Percentiles rank a stretch among this genome's conserved stretches.
Evolutionary conservation across 1,140 invertebrate genomes (phyloP).

Genomic region (Ips typographus): DNA sequence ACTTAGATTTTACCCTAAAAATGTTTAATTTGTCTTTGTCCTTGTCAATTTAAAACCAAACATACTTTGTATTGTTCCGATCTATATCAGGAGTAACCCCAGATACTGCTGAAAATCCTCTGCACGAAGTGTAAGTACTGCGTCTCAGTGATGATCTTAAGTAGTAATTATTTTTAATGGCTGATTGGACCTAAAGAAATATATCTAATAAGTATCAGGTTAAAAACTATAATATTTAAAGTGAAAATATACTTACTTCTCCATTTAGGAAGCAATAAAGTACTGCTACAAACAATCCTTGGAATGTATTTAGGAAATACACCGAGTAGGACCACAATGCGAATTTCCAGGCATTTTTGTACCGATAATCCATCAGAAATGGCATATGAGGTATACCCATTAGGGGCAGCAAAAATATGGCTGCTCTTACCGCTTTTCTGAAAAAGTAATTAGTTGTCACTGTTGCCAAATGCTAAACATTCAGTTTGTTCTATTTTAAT

Average conservation of each 20-base stretch:
- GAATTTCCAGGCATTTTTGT: conserved; percentile 68
- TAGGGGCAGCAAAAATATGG: conserved; percentile 77
- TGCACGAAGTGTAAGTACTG: conserved; percentile 40
- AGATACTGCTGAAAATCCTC: conserved; percentile 38
- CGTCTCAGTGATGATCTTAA: conserved; percentile 43
- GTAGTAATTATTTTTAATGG: conserved; percentile 46
- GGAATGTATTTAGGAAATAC: conserved; percentile 80
- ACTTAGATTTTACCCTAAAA: conserved; percentile 23
- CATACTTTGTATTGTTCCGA: too few relatives aligned
- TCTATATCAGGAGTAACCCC: too few relatives aligned
- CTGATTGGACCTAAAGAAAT: conserved; percentile 44
- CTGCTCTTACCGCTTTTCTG: conserved; percentile 79
- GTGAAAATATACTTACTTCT: conserved; percentile 63
- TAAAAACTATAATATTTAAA: not conserved
- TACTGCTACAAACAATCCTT: conserved; percentile 82
- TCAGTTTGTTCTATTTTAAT: too few relatives aligned
- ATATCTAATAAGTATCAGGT: not conserved
- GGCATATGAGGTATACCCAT: conserved; percentile 79
- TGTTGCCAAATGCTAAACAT: not conserved
- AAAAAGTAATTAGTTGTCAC: not conserved
- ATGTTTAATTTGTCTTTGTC: not conserved
- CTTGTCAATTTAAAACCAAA: too few relatives aligned
- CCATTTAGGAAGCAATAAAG: conserved; percentile 88
- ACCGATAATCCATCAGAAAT: conserved; percentile 67
- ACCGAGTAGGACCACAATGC: conserved; percentile 79